Percentiles rank a stretch among this genome's conserved stretches.
Evolutionary conservation across 2,888 invertebrate genomes (phyloP).

Genomic region (Fragum whitleyi): DNA sequence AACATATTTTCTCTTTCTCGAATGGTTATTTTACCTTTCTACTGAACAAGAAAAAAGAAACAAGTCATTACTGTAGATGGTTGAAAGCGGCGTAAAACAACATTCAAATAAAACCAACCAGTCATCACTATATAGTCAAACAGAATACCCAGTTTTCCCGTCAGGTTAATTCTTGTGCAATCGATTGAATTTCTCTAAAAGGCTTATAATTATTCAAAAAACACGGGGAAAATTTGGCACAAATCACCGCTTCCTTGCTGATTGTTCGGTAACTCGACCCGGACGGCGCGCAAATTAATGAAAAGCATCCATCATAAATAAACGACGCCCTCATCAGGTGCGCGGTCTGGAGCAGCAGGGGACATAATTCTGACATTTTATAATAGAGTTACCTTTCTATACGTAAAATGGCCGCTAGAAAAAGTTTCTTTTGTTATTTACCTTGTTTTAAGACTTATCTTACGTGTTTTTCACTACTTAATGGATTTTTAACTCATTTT

Average conservation of each 20-base stretch:
- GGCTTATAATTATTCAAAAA: conserved; percentile 65
- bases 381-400: conserved; percentile 29
- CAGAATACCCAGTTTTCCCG: conserved; percentile 7
- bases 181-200: conserved; percentile 68
- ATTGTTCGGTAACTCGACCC: conserved; percentile 51
- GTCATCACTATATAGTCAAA: too few species aligned
- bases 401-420: neutral
- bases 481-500: too few species aligned
- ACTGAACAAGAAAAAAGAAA: too few species aligned
- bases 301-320: conserved; percentile 53
- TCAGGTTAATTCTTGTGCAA: conserved; percentile 52
- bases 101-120: too few species aligned
- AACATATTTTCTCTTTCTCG: too few species aligned
- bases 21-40: too few species aligned
- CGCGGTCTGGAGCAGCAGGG: conserved; percentile 48
- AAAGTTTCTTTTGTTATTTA: too few species aligned
- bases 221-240: conserved; percentile 39
- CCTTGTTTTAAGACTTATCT: neutral
- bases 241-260: conserved; percentile 45
- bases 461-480: too few species aligned
- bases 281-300: conserved; percentile 40
- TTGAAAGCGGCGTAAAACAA: too few species aligned
- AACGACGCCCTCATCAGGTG: conserved; percentile 37
- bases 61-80: too few species aligned
- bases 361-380: conserved; percentile 42